A percentile compares a stretch with the other conserved stretches of the same genome.
Conservation (phyloP, 2,888 invertebrate genomes). For the Tetranychus truncatus region DNA sequence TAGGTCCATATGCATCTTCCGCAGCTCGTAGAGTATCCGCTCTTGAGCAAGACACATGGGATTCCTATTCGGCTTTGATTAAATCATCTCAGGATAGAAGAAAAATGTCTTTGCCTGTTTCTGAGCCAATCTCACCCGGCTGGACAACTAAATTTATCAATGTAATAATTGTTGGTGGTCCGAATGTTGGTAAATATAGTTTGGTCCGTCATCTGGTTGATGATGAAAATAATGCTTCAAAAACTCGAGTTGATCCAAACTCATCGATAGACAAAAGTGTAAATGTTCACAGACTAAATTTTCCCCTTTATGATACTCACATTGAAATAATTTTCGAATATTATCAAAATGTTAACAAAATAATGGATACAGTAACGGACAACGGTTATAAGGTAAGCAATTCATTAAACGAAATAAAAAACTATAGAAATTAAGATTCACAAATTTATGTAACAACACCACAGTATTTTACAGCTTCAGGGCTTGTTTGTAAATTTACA, state of each 20-base stretch:
- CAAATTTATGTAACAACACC: neutral
- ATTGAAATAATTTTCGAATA: conserved; percentile 3
- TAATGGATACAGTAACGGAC: neutral
- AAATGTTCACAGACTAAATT: conserved; percentile 1
- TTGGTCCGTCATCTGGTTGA: conserved; percentile 9
- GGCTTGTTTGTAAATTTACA: too few species aligned
- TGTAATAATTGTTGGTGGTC: conserved; percentile 4
- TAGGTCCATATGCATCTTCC: neutral
- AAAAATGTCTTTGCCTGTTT: conserved; percentile 11
- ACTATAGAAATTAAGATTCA: too few species aligned
- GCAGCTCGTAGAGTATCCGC: neutral
- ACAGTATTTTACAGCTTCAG: neutral
- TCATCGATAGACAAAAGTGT: neutral
- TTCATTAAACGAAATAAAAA: neutral
- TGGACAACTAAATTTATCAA: neutral
- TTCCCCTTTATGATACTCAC: neutral
- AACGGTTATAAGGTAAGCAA: neutral
- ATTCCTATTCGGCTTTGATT: neutral
- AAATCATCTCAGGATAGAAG: neutral
- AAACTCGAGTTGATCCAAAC: neutral
- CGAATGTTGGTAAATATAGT: conserved; percentile 9
- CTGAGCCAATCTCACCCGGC: conserved; percentile 5
- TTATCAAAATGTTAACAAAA: conserved; percentile 11
- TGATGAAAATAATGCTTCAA: neutral
- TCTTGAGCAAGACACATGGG: neutral